phyloP scores from a whole-genome alignment of 2,888 invertebrate genomes.

The Cecidostiba fungosa region DNA sequence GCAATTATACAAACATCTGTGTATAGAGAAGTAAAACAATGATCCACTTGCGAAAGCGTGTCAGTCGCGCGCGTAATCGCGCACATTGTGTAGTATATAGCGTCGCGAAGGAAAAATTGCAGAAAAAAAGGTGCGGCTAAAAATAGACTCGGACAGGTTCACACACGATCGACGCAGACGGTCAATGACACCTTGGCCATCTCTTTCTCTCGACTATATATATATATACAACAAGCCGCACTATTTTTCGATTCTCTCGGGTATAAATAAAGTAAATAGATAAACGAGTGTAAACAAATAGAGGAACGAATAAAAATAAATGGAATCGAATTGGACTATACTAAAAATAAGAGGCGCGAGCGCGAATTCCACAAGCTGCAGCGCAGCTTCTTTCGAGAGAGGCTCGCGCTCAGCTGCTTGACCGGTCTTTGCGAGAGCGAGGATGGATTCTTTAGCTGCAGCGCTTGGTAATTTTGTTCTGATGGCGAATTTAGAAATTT shows the following conservation, averaged over 20 bases:
- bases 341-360: constrained; percentile 1
- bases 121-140: neutral
- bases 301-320: neutral
- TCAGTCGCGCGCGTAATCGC: neutral
- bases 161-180: neutral
- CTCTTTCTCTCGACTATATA: too few species aligned
- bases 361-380: constrained; percentile 12
- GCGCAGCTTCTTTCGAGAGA: neutral
- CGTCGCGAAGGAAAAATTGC: neutral
- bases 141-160: neutral
- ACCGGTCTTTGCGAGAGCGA: neutral
- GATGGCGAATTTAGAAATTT: too few species aligned
- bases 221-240: neutral
- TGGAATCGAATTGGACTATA: neutral
- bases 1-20: neutral
- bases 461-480: too few species aligned
- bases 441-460: neutral
- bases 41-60: neutral
- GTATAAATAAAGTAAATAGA: neutral
- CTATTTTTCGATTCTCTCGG: neutral
- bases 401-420: neutral
- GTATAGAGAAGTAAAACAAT: neutral
- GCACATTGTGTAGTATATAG: neutral
- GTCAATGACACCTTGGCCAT: neutral
- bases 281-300: neutral